These are phyloP conservation scores for Passer montanus DNA, from an alignment of 2,113 vertebrate species.

Conservation along the genomic window DNA sequence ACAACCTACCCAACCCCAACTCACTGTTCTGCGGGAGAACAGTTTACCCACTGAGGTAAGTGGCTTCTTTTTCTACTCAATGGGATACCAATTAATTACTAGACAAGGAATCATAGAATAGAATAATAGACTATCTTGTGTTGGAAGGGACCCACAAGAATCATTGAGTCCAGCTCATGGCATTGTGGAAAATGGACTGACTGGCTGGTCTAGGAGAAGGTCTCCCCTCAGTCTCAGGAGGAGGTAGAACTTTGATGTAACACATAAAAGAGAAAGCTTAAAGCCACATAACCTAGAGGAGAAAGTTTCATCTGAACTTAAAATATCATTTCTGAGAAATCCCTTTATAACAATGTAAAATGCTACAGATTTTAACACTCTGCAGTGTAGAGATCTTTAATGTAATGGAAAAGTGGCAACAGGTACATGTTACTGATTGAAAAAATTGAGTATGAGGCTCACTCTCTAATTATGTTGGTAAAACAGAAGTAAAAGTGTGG, in stretches of 20 bases:
- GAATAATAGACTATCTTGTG: background rate
- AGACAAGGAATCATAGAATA: background rate
- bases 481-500: background rate
- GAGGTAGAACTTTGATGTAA: background rate
- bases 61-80: background rate
- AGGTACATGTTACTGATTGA: background rate
- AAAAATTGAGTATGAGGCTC: background rate
- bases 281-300: background rate
- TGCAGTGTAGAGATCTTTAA: background rate
- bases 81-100: background rate
- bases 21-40: background rate
- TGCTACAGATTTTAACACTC: background rate
- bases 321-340: background rate
- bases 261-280: background rate
- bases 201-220: background rate
- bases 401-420: background rate
- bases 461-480: background rate
- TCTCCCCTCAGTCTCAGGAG: background rate
- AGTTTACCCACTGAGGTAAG: background rate
- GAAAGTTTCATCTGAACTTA: background rate
- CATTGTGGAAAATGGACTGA: background rate
- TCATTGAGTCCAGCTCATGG: background rate
- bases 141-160: background rate
- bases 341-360: background rate
- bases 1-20: background rate